Conservation (phyloP, 2,113 vertebrate genomes). For the Macrotis lagotis region DNA sequence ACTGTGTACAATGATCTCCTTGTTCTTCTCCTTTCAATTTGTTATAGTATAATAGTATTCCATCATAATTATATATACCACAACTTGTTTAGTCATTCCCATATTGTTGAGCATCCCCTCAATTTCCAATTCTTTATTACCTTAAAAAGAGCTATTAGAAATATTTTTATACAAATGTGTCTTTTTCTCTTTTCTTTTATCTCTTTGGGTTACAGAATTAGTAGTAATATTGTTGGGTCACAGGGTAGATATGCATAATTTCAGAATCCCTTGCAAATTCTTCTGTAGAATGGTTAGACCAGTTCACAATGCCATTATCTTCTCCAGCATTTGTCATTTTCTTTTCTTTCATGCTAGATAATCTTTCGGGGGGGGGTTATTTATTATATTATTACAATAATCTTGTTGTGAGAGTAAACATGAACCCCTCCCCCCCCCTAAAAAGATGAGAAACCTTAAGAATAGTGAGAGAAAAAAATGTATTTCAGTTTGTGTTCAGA, state of each 20-base stretch:
- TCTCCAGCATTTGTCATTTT: neutral
- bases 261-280: neutral
- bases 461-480: too few species aligned
- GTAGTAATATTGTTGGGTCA: neutral
- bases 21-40: neutral
- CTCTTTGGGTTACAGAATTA: too few species aligned
- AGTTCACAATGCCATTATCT: neutral
- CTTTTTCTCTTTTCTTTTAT: too few species aligned
- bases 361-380: too few species aligned
- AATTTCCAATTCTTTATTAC: neutral
- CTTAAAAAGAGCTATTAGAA: neutral
- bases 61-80: neutral
- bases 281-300: neutral
- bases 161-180: neutral
- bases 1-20: neutral
- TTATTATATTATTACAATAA: too few species aligned
- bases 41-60: neutral
- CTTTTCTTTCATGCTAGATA: neutral
- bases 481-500: too few species aligned
- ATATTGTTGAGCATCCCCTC: neutral
- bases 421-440: too few species aligned
- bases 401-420: too few species aligned
- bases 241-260: too few species aligned
- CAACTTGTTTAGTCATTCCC: neutral
- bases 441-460: too few species aligned